Evolutionary conservation across 2,888 invertebrate species (phyloP).

Genomic region (Pegoplata infirma): DNA sequence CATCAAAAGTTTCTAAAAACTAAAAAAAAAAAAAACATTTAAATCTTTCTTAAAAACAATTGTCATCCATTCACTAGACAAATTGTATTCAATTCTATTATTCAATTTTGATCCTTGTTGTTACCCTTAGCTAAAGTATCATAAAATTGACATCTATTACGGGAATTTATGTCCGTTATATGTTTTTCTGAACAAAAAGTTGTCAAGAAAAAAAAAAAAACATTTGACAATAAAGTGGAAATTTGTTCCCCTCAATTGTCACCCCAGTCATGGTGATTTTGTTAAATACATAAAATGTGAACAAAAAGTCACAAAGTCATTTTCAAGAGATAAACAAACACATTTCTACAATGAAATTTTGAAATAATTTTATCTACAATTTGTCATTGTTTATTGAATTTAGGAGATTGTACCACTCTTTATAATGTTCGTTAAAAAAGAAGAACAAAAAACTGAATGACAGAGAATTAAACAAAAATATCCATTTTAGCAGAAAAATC

Average conservation of each 20-base stretch:
- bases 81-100: constrained; percentile 40
- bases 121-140: constrained; percentile 36
- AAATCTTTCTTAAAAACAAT: constrained; percentile 38
- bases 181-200: constrained; percentile 39
- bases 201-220: too few species aligned
- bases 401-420: not conserved
- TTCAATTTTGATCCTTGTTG: constrained; percentile 31
- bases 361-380: constrained; percentile 22
- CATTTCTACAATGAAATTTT: constrained; percentile 1
- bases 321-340: constrained; percentile 55
- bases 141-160: constrained; percentile 64
- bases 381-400: constrained; percentile 17
- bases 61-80: constrained; percentile 48
- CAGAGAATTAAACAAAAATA: too few species aligned
- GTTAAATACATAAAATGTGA: not conserved
- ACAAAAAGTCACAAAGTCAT: constrained; percentile 49
- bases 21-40: constrained; percentile 45
- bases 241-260: constrained; percentile 67
- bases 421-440: too few species aligned
- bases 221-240: constrained; percentile 50
- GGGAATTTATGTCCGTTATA: constrained; percentile 52
- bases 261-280: constrained; percentile 59
- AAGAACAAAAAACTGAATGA: too few species aligned
- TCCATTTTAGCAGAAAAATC: too few species aligned
- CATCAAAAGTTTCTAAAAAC: constrained; percentile 35